A percentile compares a stretch with the other conserved stretches of the same genome.
Conservation (phyloP, 2,888 invertebrate genomes). For the Ecliptopera silaceata region DNA sequence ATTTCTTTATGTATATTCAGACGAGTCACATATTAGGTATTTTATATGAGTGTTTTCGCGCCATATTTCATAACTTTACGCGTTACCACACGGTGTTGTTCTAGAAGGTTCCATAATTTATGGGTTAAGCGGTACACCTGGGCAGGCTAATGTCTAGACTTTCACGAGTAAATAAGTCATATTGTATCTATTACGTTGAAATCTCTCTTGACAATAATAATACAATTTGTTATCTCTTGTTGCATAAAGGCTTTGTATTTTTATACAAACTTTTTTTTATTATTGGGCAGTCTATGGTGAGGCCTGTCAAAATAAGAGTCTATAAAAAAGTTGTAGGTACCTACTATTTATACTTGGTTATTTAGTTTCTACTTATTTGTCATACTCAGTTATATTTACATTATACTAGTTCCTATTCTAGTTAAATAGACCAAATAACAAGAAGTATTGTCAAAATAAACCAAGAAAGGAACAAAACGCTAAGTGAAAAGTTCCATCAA, state of each 20-base stretch:
- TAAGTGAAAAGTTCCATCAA: conserved; percentile 34
- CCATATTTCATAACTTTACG: conserved; percentile 18
- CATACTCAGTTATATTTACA: too few relatives aligned
- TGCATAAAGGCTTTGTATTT: too few relatives aligned
- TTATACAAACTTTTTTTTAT: too few relatives aligned
- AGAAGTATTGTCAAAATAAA: conserved; percentile 1
- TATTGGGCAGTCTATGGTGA: too few relatives aligned
- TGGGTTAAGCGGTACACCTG: conserved; percentile 2
- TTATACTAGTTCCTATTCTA: neutral
- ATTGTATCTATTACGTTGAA: neutral
- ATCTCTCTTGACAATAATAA: too few relatives aligned
- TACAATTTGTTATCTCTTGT: too few relatives aligned
- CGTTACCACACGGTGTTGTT: conserved; percentile 5
- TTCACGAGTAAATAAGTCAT: neutral
- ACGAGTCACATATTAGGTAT: neutral
- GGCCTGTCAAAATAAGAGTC: too few relatives aligned
- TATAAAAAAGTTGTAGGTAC: too few relatives aligned
- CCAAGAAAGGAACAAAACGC: conserved; percentile 3
- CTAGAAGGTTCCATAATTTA: conserved; percentile 2
- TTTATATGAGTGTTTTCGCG: neutral
- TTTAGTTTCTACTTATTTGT: too few relatives aligned
- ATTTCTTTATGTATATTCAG: too few relatives aligned
- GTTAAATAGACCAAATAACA: neutral
- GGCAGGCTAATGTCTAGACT: conserved; percentile 3
- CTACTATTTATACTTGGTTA: too few relatives aligned